phyloP scores from a whole-genome alignment of 2,113 vertebrate species.

The Myotis yumanensis region DNA sequence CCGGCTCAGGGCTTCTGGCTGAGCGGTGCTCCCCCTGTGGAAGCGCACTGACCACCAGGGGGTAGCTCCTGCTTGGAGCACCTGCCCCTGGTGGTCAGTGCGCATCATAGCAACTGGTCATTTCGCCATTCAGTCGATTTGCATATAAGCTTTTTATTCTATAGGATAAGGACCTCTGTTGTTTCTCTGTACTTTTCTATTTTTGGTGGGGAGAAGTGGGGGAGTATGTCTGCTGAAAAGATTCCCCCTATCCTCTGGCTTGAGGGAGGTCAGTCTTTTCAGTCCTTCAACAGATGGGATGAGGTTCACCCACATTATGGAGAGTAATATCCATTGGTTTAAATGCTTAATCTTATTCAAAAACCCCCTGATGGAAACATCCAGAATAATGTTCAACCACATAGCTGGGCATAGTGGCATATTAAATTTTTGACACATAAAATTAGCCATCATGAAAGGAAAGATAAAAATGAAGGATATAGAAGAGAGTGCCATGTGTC shows the following conservation, averaged over 20 bases:
- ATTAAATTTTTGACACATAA: not conserved
- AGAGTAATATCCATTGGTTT: not conserved
- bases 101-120: no score
- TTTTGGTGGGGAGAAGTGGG: no score
- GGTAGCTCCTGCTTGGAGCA: no score
- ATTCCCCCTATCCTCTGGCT: not conserved
- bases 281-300: not conserved
- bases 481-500: accelerated
- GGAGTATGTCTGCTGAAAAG: no score
- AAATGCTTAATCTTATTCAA: not conserved
- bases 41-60: no score
- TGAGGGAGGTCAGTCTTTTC: not conserved
- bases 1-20: no score
- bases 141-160: no score
- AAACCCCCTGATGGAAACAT: not conserved
- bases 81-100: no score
- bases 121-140: no score
- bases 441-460: not conserved
- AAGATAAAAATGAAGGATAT: accelerated
- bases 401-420: not conserved
- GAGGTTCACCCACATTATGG: not conserved
- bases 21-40: no score
- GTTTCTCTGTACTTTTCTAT: no score
- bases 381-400: not conserved
- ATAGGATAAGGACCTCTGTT: no score